phyloP scores from a whole-genome alignment of 2,888 invertebrate genomes.

The Xestobium rufovillosum region DNA sequence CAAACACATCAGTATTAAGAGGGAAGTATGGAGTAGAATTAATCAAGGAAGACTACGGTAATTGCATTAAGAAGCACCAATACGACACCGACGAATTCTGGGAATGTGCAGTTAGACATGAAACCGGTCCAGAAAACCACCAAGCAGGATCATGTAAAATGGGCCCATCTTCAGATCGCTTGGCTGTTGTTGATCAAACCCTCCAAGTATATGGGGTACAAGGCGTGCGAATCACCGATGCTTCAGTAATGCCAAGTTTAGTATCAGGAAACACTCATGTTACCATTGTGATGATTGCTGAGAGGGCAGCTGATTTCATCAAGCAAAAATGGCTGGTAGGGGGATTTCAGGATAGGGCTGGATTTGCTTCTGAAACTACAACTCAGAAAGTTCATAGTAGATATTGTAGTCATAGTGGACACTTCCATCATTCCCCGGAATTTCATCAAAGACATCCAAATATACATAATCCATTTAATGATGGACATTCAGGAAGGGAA shows the following conservation, averaged over 20 bases:
- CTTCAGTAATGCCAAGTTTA: conserved; percentile 39
- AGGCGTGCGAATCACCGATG: conserved; percentile 48
- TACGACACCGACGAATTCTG: conserved; percentile 64
- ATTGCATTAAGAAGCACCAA: conserved; percentile 42
- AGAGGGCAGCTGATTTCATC: conserved; percentile 38
- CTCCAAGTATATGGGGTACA: conserved; percentile 56
- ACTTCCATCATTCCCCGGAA: too few relatives aligned
- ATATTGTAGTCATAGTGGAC: too few relatives aligned
- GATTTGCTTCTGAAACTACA: too few relatives aligned
- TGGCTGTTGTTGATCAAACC: conserved; percentile 67
- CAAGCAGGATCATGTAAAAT: conserved; percentile 79
- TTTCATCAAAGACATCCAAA: too few relatives aligned
- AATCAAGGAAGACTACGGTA: conserved; percentile 44
- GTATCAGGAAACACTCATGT: conserved; percentile 42
- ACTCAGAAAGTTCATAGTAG: too few relatives aligned
- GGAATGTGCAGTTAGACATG: conserved; percentile 60
- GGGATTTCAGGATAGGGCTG: background rate
- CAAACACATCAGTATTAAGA: conserved; percentile 50
- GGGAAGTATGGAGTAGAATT: conserved; percentile 52
- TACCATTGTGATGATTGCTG: conserved; percentile 41
- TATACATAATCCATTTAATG: too few relatives aligned
- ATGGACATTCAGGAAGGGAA: too few relatives aligned
- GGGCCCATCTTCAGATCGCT: conserved; percentile 62
- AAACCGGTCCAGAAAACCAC: conserved; percentile 76
- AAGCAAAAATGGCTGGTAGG: conserved; percentile 33